phyloP scores from a whole-genome alignment of 2,888 invertebrate genomes.

The Atrina japonica region DNA sequence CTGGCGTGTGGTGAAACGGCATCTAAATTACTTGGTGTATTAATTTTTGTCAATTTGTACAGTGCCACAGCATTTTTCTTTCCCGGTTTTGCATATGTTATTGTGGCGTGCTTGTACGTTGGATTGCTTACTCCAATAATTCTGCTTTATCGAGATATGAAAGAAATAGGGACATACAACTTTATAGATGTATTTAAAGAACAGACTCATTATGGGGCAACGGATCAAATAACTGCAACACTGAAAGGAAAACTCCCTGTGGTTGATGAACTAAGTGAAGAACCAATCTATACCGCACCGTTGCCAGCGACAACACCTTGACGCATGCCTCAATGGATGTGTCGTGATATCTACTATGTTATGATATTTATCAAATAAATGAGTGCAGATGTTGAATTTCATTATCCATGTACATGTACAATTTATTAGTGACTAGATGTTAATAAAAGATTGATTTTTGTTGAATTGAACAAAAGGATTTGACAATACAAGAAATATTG shows the following conservation, averaged over 20 bases:
- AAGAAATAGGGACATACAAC: conserved; percentile 54
- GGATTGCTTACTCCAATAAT: conserved; percentile 56
- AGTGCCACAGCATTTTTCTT: conserved; percentile 72
- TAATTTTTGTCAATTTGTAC: conserved; percentile 76
- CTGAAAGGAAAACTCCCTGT: conserved; percentile 44
- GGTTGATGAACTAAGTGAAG: conserved; percentile 62
- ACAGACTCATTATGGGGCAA: conserved; percentile 47
- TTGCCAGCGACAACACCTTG: conserved; percentile 60
- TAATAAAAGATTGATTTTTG: too few species aligned
- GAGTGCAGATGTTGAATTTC: too few species aligned
- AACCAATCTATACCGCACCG: conserved; percentile 53
- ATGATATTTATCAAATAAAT: too few species aligned
- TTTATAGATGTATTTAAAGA: conserved; percentile 57
- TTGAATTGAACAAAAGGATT: too few species aligned
- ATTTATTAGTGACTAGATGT: too few species aligned
- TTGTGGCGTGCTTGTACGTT: conserved; percentile 70
- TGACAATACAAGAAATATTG: too few species aligned
- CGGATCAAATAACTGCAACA: conserved; percentile 22
- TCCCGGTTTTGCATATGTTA: conserved; percentile 73
- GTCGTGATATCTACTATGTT: too few species aligned
- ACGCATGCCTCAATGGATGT: neutral
- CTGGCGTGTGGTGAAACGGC: conserved; percentile 77
- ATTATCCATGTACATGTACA: too few species aligned
- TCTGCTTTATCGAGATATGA: conserved; percentile 55
- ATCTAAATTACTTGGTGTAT: conserved; percentile 74